Evolutionary conservation across 2,113 vertebrate species (phyloP), one percentile per base, ranked within the genome.

Genomic region (Seriola rivoliana): DNA sequence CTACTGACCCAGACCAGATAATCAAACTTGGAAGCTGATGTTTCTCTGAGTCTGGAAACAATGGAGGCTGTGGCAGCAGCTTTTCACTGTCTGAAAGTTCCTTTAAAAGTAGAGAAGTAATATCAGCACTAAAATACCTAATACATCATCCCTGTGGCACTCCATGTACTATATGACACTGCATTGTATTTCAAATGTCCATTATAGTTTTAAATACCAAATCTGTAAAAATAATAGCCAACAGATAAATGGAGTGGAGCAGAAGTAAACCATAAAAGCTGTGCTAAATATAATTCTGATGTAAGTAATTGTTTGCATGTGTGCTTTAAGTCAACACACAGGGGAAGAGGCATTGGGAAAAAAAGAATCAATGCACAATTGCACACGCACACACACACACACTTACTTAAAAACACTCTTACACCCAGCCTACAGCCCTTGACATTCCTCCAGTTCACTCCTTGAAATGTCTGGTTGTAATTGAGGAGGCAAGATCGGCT

Each of bases 401-500:
- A 59, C 32, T 21, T 29, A 16, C 36, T 70, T 44, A 40, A 44
- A 86, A 42, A 50, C 77, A 59, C 81, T 76, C 25, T 5, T 4
- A 12, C 38, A 50, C 23, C 6, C 38, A 52, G 63, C 64, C 63
- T 59, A 17, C 9, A 58, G 54, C 67, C 48, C 59, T 71, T 29
- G 42, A 80, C 83, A 86, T 93, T 88, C 86, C 86, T 87, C 58
- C 63, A 70, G 64, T 78, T 88, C 80, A 48, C 54, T 66, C 13
- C 36, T 63, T 86, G 82, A 87, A 90, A 85, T 25, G 84, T 73
- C 85, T 75, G 10, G 40, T 8, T 9, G 40, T 42, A 42, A 42
- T 42, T 42, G 40, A 42, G 40, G 40, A 42, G 10, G 40, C 40
- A 42, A 8, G 10, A 7, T 42, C 10, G 9, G 40, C 40, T 42